Conservation (phyloP, 2,888 invertebrate genomes). For the Parasteatoda lunata region DNA sequence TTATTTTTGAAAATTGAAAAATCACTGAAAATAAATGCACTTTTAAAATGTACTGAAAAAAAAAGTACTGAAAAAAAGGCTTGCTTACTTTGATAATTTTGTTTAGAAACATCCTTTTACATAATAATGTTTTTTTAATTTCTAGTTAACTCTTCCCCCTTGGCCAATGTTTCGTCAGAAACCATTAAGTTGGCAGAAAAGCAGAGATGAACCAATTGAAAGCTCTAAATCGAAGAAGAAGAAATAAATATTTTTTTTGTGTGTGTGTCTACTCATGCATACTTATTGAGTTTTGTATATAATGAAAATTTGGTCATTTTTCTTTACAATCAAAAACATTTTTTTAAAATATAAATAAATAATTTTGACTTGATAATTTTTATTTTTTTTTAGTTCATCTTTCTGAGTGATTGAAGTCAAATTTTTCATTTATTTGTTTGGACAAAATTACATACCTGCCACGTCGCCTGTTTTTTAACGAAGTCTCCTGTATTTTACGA, state of each 20-base stretch:
- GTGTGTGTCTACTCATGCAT: background rate
- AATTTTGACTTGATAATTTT: too few species aligned
- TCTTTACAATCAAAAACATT: too few species aligned
- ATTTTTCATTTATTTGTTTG: too few species aligned
- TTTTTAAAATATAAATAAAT: too few species aligned
- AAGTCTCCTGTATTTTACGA: too few species aligned
- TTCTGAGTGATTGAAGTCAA: too few species aligned
- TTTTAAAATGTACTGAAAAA: background rate
- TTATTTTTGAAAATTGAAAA: background rate
- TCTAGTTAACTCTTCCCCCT: conserved; percentile 90
- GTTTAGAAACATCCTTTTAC: background rate
- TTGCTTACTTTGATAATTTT: background rate
- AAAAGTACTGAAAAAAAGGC: background rate
- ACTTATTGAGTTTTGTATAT: too few species aligned
- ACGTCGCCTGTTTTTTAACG: too few species aligned
- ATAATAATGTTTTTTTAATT: conserved; percentile 45
- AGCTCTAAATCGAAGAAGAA: conserved; percentile 76
- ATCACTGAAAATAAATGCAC: background rate
- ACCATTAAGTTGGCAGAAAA: conserved; percentile 92
- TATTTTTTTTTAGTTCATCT: too few species aligned
- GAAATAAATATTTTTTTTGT: conserved; percentile 73
- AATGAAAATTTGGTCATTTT: too few species aligned
- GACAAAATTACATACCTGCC: too few species aligned
- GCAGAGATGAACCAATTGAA: conserved; percentile 75
- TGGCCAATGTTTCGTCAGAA: conserved; percentile 95